Base-by-base conservation (phyloP, 2,113 vertebrate genomes). In the Falcunculus frontatus region DNA sequence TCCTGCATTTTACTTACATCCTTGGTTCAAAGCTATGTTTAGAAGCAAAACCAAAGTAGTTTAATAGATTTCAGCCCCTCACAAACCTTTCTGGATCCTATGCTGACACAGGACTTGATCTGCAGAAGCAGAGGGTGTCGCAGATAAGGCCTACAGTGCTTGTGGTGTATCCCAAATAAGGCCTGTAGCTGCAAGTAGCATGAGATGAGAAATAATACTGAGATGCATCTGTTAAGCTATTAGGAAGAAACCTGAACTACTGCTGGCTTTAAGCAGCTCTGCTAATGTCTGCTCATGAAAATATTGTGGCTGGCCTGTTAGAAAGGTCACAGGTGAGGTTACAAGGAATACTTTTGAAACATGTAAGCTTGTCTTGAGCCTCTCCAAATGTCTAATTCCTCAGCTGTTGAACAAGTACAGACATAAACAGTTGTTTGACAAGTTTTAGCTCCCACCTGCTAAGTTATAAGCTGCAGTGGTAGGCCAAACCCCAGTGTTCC, bases 371-470 rank as follows among this genome's bases (percentile, higher is more conserved):
- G 33, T 86, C 64, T 90, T 81, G 56, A 95, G 76, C 64, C 44
- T 92, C 26, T 80, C 56, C 73, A 77, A 80, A 90, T 78, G 87
- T 84, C 19, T 72, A 64, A 84, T 92, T 93, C 86, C 56, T 93
- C 76, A 92, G 68, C 69, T 90, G 73, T 81, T 93, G 60, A 95
- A 78, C 75, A 81, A 93, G 56, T 69, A 89, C 64, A 75, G 49
- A 64, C 11, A 78, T n/a, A 81, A 84, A 49, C 52, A 11, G 25
- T 87, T 87, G 49, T 69, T 75, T 79, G 56, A 64, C 22, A 84
- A 86, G 41, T 87, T 96, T 86, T 93, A 93, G 68, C 60, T 94
- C 56, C 60, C 53, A 74, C 77, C 60, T 92, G 90, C 76, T 95
- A 69, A 88, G 67, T 67, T 93, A 46, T 62, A 83, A 91, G 79